Evolutionary conservation across 2,797 vertebrate genomes (phyloP), one percentile per base, ranked within the genome.

Genomic region (Masticophis lateralis): DNA sequence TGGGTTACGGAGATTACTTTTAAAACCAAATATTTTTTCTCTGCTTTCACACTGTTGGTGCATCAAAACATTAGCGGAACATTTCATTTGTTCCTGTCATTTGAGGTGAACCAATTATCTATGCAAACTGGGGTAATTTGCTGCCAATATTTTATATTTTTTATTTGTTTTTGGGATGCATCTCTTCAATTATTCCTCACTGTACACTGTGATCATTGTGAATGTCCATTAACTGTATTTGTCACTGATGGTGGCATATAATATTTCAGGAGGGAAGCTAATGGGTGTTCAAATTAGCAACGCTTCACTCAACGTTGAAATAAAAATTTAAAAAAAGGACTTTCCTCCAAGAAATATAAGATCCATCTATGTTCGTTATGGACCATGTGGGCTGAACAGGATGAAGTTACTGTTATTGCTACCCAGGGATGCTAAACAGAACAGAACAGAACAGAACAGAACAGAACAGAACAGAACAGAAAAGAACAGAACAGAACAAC

Each of bases 211-310:
- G 96, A 97, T 97, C 97, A 96, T 95, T 97, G 91, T 95, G 95
- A 96, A 92, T 93, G 94, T 94, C 96, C 97, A 97, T 98, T 98
- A 96, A 97, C 95, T 95, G 93, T 96, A 97, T 97, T 97, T 97
- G 95, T 95, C 96, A 89, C 86, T 97, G 97, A 97, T 97, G 93
- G 96, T 95, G 97, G 96, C 96, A 96, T 97, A 74, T 47, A 57
- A 95, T 95, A 97, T 97, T 95, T 97, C 96, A 96, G 96, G 96
- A 96, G 95, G 95, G 94, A 95, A 97, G 94, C 95, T 96, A 97
- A 96, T 96, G 96, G 97, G 91, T 95, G 95, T 97, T 96, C 53
- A 97, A 97, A 98, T 97, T 97, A 97, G 92, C 95, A 95, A 93
- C 95, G 94, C 95, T 95, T 97, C 97, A 96, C 93, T 95, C 94